Evolutionary conservation across 2,797 vertebrate species (phyloP), one percentile per base, ranked within the genome.

Genomic region (Tenualosa thibaudeaui): DNA sequence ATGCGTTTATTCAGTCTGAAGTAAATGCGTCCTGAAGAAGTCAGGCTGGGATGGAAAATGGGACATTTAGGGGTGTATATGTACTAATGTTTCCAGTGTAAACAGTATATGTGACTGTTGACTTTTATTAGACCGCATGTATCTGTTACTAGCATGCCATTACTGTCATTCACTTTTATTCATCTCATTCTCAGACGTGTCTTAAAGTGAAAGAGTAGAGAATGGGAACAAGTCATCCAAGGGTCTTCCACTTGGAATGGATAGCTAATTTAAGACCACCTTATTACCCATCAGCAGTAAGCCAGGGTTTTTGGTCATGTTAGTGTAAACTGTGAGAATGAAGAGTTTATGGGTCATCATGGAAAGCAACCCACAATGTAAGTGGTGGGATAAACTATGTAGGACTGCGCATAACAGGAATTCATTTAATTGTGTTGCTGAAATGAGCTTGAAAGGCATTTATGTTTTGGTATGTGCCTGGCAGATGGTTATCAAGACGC

Each of bases 341-440:
- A 19, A 19, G 68, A 8, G 12, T 43, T 75, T 43, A 75, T 75
- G 13, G 17, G 37, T 5, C 37, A 75, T 43, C 31, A 22, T 17
- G 17, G 68, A 75, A 75, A 19, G 31, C 40, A 43, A 37, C 68
- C 40, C 68, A 75, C 68, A 7, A 37, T 75, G 0, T 1, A 17
- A 17, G 13, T 75, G 15, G 15, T 12, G 31, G 68, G 15, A 43
- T 43, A 17, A 43, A 75, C 31, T 43, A 43, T 75, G 68, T 75
- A 43, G 68, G 5, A 8, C 37, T 43, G 68, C 37, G 17, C 37
- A 43, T 19, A 40, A 75, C 68, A 40, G 68, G 68, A 75, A 75
- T 75, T 75, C 68, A 43, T 75, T 40, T 75, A 17, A 75, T 75
- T 75, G 43, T 75, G 68, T 75, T 75, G 68, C 8, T 43, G 68